Conservation (phyloP, 2,888 invertebrate genomes). For the Strigamia transsilvanica region DNA sequence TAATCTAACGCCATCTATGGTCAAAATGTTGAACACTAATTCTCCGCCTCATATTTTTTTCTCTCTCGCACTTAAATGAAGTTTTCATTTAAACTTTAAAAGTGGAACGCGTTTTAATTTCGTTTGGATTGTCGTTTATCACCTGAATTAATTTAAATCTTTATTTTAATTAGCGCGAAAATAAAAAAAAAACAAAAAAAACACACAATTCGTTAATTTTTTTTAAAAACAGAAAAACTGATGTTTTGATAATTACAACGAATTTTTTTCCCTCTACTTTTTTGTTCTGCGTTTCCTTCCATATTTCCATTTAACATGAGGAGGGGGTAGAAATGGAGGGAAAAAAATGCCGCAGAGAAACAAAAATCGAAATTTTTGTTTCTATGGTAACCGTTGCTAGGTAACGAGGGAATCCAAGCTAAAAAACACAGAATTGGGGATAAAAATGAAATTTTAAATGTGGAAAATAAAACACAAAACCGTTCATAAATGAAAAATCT, state of each 20-base stretch:
- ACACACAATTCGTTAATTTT: too few relatives aligned
- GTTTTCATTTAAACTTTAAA: neutral
- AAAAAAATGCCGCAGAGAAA: slow-evolving; percentile 24
- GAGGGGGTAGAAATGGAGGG: slow-evolving; percentile 1
- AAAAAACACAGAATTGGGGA: neutral
- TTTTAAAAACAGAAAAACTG: neutral
- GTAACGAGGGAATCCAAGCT: slow-evolving; percentile 31
- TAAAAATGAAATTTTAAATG: slow-evolving; percentile 27
- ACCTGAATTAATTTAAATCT: neutral
- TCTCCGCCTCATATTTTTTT: neutral
- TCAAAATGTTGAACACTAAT: neutral
- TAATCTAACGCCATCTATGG: neutral
- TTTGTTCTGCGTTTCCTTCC: slow-evolving; percentile 6
- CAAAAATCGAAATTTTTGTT: slow-evolving; percentile 37
- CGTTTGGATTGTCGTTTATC: neutral
- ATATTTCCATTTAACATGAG: neutral
- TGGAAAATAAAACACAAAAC: neutral
- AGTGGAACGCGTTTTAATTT: neutral
- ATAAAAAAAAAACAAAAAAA: too few relatives aligned
- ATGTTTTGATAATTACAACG: slow-evolving; percentile 10
- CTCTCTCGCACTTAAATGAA: neutral
- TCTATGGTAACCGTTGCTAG: slow-evolving; percentile 29
- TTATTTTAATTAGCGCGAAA: neutral
- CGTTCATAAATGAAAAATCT: too few relatives aligned
- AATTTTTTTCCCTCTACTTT: neutral